phyloP scores from a whole-genome alignment of 2,797 vertebrate genomes.

The Lophius americanus region DNA sequence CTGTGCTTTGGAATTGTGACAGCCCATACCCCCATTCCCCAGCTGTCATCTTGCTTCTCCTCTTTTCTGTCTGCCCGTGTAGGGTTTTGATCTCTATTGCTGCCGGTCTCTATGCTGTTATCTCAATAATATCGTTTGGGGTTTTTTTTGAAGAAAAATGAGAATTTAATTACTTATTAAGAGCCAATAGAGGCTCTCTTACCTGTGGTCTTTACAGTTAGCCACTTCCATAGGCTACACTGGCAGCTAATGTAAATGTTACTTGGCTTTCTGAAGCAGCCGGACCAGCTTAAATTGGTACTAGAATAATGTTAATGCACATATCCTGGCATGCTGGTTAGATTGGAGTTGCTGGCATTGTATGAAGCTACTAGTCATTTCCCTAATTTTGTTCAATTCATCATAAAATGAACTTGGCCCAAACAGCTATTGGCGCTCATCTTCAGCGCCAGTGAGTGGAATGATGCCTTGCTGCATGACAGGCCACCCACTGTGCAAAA shows the following conservation, averaged over 20 bases:
- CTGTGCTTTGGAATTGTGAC: slow-evolving; percentile 40
- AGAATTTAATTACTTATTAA: not conserved
- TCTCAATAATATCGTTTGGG: not conserved
- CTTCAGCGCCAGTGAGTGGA: slow-evolving; percentile 3
- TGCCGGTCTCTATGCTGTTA: slow-evolving; percentile 29
- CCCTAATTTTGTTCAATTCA: not conserved
- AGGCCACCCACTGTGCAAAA: not conserved
- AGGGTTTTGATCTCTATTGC: slow-evolving; percentile 34
- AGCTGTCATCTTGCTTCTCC: slow-evolving; percentile 45
- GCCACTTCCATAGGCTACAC: not conserved
- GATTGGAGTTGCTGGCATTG: no score
- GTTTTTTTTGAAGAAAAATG: not conserved
- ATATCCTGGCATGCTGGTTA: not conserved
- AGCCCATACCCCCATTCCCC: slow-evolving; percentile 26
- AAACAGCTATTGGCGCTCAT: no score
- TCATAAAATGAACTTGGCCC: not conserved
- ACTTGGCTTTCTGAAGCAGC: not conserved
- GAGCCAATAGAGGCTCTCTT: not conserved
- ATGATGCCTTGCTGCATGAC: not conserved
- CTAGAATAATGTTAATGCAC: slow-evolving; percentile 5
- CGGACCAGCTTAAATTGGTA: slow-evolving; percentile 7
- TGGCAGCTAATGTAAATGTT: slow-evolving; percentile 7
- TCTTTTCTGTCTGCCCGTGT: slow-evolving; percentile 39
- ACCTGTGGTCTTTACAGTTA: not conserved
- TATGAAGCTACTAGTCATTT: no score